A percentile compares a stretch with the other conserved stretches of the same genome.
These are phyloP conservation scores for Drosophila bocki DNA, from an alignment of 1,140 invertebrate species.

Conservation along the genomic window DNA sequence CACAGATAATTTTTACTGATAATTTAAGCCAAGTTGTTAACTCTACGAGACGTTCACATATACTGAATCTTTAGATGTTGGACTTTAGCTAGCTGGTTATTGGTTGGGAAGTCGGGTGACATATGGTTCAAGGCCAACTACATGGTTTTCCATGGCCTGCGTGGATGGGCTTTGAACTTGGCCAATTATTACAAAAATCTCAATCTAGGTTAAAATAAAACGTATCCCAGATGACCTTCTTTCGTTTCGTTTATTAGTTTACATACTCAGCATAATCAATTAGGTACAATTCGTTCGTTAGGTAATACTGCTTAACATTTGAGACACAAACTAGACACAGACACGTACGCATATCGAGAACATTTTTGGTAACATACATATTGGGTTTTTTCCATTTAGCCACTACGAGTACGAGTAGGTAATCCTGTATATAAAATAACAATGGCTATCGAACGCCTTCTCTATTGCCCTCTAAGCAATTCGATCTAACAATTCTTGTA, in stretches of 20 bases:
- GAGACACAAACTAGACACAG: constrained; percentile 62
- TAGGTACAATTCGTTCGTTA: constrained; percentile 74
- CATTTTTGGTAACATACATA: constrained; percentile 29
- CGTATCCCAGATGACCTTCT: background rate
- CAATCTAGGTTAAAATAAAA: background rate
- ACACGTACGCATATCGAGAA: constrained; percentile 43
- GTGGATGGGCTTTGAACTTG: background rate
- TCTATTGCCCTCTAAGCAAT: constrained; percentile 10
- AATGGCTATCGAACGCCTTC: constrained; percentile 47
- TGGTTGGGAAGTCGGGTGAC: background rate
- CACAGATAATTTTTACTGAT: constrained; percentile 36
- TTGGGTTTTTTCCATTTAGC: constrained; percentile 23
- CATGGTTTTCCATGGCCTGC: constrained; percentile 5
- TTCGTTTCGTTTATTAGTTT: constrained; percentile 42
- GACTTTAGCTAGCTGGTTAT: background rate
- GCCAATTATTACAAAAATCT: background rate
- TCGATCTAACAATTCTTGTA: constrained; percentile 54
- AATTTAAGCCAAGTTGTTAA: constrained; percentile 53
- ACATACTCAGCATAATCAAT: constrained; percentile 52
- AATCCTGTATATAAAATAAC: constrained; percentile 68
- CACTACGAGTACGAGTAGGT: constrained; percentile 26
- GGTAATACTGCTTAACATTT: constrained; percentile 72
- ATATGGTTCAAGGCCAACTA: constrained; percentile 36
- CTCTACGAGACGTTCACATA: constrained; percentile 44
- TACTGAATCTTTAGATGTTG: constrained; percentile 23